Conservation (phyloP, 2,113 vertebrate species). For the Aleadryas rufinucha region DNA sequence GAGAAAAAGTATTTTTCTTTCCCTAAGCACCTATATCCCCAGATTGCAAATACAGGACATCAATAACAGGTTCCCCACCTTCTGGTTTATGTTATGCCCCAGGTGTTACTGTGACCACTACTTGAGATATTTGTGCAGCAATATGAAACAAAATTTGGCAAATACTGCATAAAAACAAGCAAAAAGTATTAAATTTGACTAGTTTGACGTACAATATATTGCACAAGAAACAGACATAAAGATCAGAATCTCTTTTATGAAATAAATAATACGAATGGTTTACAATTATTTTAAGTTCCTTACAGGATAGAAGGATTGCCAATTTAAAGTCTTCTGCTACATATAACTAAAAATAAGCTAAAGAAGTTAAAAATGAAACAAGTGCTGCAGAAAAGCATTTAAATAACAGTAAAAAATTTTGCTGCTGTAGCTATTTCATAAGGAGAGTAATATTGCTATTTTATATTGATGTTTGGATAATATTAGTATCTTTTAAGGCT, state of each 20-base stretch:
- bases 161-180: neutral
- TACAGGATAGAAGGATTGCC: neutral
- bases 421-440: neutral
- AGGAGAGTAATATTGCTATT: neutral
- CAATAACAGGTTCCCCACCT: neutral
- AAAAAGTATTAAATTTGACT: neutral
- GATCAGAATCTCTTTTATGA: neutral
- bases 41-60: neutral
- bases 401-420: neutral
- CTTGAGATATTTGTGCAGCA: neutral
- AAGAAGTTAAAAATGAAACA: constrained; percentile 53
- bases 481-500: neutral
- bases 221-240: neutral
- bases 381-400: constrained; percentile 13
- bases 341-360: neutral
- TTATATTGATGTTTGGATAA: neutral
- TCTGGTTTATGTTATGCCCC: neutral
- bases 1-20: neutral
- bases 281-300: neutral
- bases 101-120: neutral
- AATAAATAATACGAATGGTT: neutral
- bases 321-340: neutral
- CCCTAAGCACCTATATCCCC: neutral
- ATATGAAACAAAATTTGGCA: neutral
- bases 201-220: neutral